Evolutionary conservation across 2,113 vertebrate species (phyloP), one percentile per base, ranked within the genome.

Genomic region (Carassius auratus): DNA sequence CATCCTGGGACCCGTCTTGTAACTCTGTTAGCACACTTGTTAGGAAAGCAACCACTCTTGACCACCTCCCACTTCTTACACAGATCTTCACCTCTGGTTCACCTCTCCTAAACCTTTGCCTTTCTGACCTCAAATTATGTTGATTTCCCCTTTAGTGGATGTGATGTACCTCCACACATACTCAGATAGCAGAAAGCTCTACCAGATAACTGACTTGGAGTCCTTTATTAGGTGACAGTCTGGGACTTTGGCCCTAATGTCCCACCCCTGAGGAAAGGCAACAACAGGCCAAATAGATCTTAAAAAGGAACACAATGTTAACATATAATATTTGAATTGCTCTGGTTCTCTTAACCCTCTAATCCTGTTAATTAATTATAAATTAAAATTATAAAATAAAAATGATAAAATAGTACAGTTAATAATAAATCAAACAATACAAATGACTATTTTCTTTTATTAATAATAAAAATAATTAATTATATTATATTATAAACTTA

Each of bases 101-200:
- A 96, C 96, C 96, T 96, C 93, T 93, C 88, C 87, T 71, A 95
- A 95, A 95, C 96, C 96, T 96, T 95, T 97, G 96, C 95, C 96
- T 96, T 96, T 96, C 94, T 97, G 96, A 97, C 96, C 96, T 95
- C 81, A 30, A 23, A 84, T 88, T 84, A 83, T 62, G 81, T 90
- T 90, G 86, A 91, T 89, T 91, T 88, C 84, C 87, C 82, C 64
- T 83, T 42, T 61, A 64, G 64, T 57, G 76, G 76, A 84, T 82
- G 48, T 73, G 66, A 52, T 82, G 83, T 38, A 57, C 86, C 78
- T 59, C 64, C 17, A 2, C 81, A 76, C 45, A 80, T 42, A 33
- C 75, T 50, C 69, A 68, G 87, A 90, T 84, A 87, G 79, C 38
- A 73, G 38, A 42, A 71, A 88, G 23, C 52, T n/a, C 17, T n/a